A percentile compares a stretch with the other conserved stretches of the same genome.
Conservation (phyloP, 2,797 vertebrate species). For the Macropus fuliginosus region DNA sequence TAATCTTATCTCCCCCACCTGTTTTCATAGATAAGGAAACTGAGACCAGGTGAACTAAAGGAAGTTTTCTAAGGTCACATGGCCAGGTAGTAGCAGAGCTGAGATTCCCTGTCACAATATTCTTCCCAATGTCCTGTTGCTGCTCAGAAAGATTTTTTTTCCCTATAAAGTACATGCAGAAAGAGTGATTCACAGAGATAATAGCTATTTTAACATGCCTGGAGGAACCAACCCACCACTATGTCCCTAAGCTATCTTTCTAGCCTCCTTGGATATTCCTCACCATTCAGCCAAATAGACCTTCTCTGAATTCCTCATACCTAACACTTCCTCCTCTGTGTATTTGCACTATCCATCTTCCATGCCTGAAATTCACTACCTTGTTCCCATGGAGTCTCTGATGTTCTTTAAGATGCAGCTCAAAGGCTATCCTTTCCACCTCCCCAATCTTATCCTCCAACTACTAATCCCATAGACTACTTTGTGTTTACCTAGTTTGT, state of each 20-base stretch:
- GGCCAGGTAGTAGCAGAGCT: background rate
- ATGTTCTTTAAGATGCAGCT: background rate
- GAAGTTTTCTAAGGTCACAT: background rate
- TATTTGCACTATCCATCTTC: background rate
- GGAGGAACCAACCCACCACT: slow-evolving; percentile 46
- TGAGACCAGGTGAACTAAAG: background rate
- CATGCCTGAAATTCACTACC: background rate
- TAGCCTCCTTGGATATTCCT: background rate
- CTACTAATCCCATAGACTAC: background rate
- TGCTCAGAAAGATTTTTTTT: background rate
- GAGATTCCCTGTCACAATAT: background rate
- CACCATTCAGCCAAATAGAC: background rate
- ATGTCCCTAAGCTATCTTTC: background rate
- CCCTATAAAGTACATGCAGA: background rate
- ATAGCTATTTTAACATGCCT: slow-evolving; percentile 57
- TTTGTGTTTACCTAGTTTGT: background rate
- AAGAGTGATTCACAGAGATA: slow-evolving; percentile 55
- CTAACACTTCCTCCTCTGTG: background rate
- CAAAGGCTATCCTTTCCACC: background rate
- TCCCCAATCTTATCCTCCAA: background rate
- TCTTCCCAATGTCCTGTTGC: background rate
- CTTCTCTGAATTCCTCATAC: background rate
- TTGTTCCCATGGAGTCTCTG: background rate
- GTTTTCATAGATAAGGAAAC: background rate
- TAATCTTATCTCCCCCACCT: background rate